phyloP scores from a whole-genome alignment of 1,140 invertebrate species.

The Popillia japonica region DNA sequence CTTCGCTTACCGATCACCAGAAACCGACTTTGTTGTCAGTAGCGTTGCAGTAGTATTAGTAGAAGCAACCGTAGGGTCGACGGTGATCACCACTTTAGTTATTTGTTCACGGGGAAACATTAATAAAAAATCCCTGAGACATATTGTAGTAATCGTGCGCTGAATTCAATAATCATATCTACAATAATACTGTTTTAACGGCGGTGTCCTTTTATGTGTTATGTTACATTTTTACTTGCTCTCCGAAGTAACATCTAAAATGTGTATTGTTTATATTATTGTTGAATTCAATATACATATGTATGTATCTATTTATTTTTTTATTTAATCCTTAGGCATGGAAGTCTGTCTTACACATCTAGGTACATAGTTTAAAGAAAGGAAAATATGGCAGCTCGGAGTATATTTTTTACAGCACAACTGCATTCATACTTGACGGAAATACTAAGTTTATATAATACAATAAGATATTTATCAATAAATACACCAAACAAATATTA shows the following conservation, averaged over 20 bases:
- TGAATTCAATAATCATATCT: conserved; percentile 38
- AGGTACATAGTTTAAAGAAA: not conserved
- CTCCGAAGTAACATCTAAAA: conserved; percentile 9
- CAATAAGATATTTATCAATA: too few species aligned
- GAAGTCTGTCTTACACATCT: not conserved
- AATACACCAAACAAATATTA: too few species aligned
- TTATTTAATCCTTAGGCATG: conserved; percentile 36
- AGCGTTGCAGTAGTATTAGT: not conserved
- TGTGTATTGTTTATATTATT: conserved; percentile 14
- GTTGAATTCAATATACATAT: not conserved
- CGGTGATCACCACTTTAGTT: conserved; percentile 40
- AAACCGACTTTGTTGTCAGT: not conserved
- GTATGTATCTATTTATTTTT: conserved; percentile 39
- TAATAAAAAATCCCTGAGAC: conserved; percentile 51
- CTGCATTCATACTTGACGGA: too few species aligned
- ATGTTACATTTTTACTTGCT: conserved; percentile 12
- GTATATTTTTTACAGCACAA: too few species aligned
- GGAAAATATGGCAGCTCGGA: not conserved
- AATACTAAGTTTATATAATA: too few species aligned
- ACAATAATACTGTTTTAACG: not conserved
- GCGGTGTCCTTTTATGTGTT: conserved; percentile 17
- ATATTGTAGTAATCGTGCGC: not conserved
- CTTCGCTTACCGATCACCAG: conserved; percentile 18
- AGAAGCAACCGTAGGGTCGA: not conserved
- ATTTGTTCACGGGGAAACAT: conserved; percentile 47